Evolutionary conservation across 2,113 vertebrate genomes (phyloP).

Genomic region (Macrotis lagotis): DNA sequence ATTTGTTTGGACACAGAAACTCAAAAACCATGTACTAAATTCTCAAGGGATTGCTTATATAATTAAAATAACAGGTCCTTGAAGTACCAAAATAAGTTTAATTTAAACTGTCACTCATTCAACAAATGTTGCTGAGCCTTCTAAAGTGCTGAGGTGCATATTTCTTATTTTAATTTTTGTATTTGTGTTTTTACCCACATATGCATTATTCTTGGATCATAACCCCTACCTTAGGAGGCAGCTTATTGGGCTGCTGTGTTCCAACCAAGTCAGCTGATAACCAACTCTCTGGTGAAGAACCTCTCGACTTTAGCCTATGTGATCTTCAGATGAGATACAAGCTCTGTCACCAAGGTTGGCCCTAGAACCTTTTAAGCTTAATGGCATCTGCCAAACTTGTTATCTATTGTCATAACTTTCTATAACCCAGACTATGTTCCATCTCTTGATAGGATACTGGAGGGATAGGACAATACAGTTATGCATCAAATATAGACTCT

Average conservation of each 20-base stretch:
- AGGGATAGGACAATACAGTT: neutral
- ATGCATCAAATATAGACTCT: neutral
- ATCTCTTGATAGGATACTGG: neutral
- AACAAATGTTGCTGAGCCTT: neutral
- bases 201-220: neutral
- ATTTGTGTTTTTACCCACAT: neutral
- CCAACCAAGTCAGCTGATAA: neutral
- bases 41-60: neutral
- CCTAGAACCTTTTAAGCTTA: neutral
- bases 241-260: neutral
- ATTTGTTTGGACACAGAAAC: neutral
- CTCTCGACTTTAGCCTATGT: neutral
- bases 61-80: neutral
- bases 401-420: neutral
- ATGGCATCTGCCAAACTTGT: neutral
- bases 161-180: neutral
- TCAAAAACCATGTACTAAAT: neutral
- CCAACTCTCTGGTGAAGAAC: neutral
- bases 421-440: neutral
- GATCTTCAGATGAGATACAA: neutral
- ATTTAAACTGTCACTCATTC: neutral
- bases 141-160: neutral
- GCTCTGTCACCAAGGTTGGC: neutral
- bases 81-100: neutral
- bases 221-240: neutral